These are phyloP conservation scores for Lepidostoma basale DNA, from an alignment of 1,140 invertebrate genomes.

Conservation along the genomic window DNA sequence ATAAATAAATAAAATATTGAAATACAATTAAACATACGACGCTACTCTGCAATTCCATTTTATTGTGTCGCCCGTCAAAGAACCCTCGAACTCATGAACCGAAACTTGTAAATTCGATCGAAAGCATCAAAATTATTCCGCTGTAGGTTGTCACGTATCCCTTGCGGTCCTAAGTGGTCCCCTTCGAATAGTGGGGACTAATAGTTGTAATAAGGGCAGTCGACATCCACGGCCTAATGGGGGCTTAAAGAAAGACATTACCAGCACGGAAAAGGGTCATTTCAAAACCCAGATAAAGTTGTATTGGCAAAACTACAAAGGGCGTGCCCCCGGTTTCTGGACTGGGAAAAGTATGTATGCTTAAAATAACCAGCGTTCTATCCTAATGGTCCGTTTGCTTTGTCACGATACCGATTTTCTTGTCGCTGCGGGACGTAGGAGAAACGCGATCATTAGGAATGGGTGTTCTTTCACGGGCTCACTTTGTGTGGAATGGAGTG, in stretches of 20 bases:
- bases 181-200: too few species aligned
- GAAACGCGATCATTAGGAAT: constrained; percentile 13
- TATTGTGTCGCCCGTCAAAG: too few species aligned
- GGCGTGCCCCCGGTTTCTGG: constrained; percentile 2
- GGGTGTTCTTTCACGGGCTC: background rate
- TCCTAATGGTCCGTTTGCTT: constrained; percentile 23
- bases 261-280: constrained; percentile 1
- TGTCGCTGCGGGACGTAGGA: background rate
- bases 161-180: too few species aligned
- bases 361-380: constrained; percentile 14
- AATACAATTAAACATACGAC: too few species aligned
- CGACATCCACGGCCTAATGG: background rate
- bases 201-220: background rate
- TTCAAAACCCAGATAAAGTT: constrained; percentile 10
- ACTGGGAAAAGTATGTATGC: background rate
- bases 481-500: background rate
- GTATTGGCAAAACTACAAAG: constrained; percentile 9
- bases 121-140: too few species aligned
- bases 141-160: too few species aligned
- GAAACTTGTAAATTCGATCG: too few species aligned
- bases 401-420: constrained; percentile 24
- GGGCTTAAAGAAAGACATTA: constrained; percentile 11
- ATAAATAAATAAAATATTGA: too few species aligned
- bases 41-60: too few species aligned
- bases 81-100: too few species aligned